Evolutionary conservation across 2,888 invertebrate genomes (phyloP).

Genomic region (Xanthorhoe spadicearia): DNA sequence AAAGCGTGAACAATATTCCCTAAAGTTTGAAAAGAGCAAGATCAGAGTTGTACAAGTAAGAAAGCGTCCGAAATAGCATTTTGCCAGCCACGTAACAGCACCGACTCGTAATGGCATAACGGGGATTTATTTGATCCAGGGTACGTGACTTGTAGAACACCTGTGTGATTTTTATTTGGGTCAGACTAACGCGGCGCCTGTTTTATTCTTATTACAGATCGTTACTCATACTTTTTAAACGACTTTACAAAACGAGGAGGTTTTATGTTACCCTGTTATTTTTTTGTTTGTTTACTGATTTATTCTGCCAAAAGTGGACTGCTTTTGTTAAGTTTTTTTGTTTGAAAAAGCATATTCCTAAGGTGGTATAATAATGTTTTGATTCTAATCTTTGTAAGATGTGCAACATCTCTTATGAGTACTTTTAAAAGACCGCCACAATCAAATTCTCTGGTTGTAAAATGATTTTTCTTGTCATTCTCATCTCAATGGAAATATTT

Average conservation of each 20-base stretch:
- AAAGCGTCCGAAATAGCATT: not conserved
- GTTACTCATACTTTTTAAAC: not conserved
- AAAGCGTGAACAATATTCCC: not conserved
- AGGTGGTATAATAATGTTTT: not conserved
- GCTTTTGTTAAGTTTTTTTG: too few relatives aligned
- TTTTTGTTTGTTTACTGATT: not conserved
- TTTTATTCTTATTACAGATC: not conserved
- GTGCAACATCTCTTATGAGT: too few relatives aligned
- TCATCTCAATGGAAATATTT: not conserved
- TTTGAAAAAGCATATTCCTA: too few relatives aligned
- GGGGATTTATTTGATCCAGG: slow-evolving; percentile 32
- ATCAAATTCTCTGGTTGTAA: not conserved
- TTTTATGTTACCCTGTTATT: too few relatives aligned
- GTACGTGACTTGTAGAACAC: slow-evolving; percentile 28
- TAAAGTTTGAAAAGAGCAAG: not conserved
- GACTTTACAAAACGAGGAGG: too few relatives aligned
- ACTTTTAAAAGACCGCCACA: too few relatives aligned
- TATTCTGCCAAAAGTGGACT: too few relatives aligned
- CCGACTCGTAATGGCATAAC: slow-evolving; percentile 15
- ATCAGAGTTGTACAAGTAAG: not conserved
- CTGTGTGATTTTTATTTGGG: slow-evolving; percentile 25
- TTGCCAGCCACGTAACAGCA: slow-evolving; percentile 20
- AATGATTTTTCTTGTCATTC: not conserved
- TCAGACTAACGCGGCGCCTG: not conserved
- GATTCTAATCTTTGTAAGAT: too few relatives aligned